phyloP scores from a whole-genome alignment of 2,113 vertebrate species.

The Numida meleagris region DNA sequence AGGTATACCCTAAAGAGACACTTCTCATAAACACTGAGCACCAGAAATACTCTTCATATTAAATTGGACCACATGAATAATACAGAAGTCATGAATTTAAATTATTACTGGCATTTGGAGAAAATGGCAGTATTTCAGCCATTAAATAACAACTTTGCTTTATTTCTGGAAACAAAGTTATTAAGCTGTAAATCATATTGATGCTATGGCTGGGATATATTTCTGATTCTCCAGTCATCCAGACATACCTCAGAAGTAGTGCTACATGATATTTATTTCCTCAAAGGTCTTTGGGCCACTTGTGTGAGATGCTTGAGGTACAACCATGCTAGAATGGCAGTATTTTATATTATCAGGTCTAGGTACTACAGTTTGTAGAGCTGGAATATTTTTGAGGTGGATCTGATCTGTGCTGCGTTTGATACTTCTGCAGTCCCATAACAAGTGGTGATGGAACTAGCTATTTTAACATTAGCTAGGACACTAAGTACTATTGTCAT shows the following conservation, averaged over 20 bases:
- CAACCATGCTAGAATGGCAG: fast-evolving
- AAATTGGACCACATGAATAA: slow-evolving; percentile 76
- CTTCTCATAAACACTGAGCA: slow-evolving; percentile 69
- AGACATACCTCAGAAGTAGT: not conserved
- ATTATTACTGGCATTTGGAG: slow-evolving; percentile 73
- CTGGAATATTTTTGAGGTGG: not conserved
- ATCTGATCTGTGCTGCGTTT: not conserved
- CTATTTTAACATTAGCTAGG: not conserved
- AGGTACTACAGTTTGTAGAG: not conserved
- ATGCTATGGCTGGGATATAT: not conserved
- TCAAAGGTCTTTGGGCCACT: not conserved
- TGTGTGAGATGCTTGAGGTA: not conserved
- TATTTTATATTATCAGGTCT: not conserved
- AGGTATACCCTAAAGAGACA: slow-evolving; percentile 66
- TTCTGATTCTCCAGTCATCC: slow-evolving; percentile 6
- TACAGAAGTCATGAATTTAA: slow-evolving; percentile 78
- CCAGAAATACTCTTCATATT: slow-evolving; percentile 74
- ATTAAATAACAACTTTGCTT: slow-evolving; percentile 77
- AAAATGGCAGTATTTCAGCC: slow-evolving; percentile 72
- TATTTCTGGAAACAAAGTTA: slow-evolving; percentile 78
- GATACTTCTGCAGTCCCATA: not conserved
- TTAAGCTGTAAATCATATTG: slow-evolving; percentile 77
- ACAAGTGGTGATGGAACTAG: not conserved
- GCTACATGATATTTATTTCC: not conserved
- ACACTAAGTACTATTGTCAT: fast-evolving